Percentiles rank a stretch among this genome's conserved stretches.
phyloP scores from a whole-genome alignment of 2,113 vertebrate genomes.

The Suncus etruscus region DNA sequence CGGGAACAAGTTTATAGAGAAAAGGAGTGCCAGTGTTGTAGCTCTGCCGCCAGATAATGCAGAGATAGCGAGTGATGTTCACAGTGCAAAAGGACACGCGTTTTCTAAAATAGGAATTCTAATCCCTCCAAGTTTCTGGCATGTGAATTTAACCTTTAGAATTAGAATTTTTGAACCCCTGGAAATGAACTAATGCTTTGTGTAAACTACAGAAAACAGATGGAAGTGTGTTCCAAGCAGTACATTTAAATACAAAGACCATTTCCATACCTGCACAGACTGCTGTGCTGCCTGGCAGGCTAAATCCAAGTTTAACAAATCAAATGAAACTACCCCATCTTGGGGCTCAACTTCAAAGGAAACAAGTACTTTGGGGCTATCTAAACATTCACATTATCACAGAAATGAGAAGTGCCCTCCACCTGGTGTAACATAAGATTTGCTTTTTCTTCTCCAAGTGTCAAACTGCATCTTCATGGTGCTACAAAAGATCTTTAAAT shows the following conservation, averaged over 20 bases:
- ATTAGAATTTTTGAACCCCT: conserved; percentile 64
- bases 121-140: conserved; percentile 61
- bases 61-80: conserved; percentile 55
- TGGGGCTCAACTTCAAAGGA: not conserved
- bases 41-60: conserved; percentile 52
- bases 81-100: conserved; percentile 53
- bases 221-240: conserved; percentile 66
- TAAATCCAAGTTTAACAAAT: conserved; percentile 67
- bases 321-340: conserved; percentile 30
- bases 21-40: conserved; percentile 60
- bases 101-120: conserved; percentile 76
- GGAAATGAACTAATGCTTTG: conserved; percentile 79
- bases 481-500: not conserved
- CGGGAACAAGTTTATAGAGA: conserved; percentile 41
- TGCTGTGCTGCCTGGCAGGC: conserved; percentile 37
- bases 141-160: conserved; percentile 81
- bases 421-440: not conserved
- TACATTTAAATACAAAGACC: conserved; percentile 77
- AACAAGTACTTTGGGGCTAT: conserved; percentile 21
- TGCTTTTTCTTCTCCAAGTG: not conserved
- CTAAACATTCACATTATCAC: conserved; percentile 16
- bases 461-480: not conserved
- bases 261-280: conserved; percentile 64
- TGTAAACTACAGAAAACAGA: conserved; percentile 80
- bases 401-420: not conserved